Base-by-base conservation (phyloP, 35 echinoderm and acorn worm genomes). In the Diadema setosum region DNA sequence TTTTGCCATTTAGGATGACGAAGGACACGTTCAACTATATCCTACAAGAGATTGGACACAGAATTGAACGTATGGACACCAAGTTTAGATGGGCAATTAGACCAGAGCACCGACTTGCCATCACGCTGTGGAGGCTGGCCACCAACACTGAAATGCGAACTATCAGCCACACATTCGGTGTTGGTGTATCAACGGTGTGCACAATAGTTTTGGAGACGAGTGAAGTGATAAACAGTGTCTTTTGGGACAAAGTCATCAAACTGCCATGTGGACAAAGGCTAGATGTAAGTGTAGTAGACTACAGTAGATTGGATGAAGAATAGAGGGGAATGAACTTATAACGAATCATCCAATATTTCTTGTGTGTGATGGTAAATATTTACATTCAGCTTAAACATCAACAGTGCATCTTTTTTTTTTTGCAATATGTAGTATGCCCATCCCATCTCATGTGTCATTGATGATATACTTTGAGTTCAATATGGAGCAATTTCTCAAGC, bases 121-220 rank as follows among this genome's bases (percentile, higher is more conserved):
- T 90, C 30, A 90, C 80, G 3, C 50, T 90, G 25, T 90, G 88
- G 88, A 42, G 88, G 33, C 74, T 90, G 14, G 46, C 78, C 16
- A 67, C 88, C 2, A 90, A 84, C 80, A 70, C 60, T 31, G 88
- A 90, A 11, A 64, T 63, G 14, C 2, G 80, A n/a, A 90, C 42
- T 23, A 36, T 90, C 33, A 52, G 67, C 7, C 67, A 90, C 34
- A 50, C 63, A 15, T 90, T 90, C 83, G 81, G 88, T 64, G 81
- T 90, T 45, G 88, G 78, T 21, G 25, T 50, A 6, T 84, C 88
- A 18, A 90, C 58, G 18, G 80, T 35, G 5, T 90, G 88, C 30
- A 24, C n/a, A 14, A 90, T 90, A 1, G 58, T 74, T 78, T 52
- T 52, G 48, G 9, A 52, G n/a, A 52, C 48, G 9, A 52, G 48